Conservation (phyloP, 2,797 vertebrate genomes). For the Eupleurogrammus muticus region DNA sequence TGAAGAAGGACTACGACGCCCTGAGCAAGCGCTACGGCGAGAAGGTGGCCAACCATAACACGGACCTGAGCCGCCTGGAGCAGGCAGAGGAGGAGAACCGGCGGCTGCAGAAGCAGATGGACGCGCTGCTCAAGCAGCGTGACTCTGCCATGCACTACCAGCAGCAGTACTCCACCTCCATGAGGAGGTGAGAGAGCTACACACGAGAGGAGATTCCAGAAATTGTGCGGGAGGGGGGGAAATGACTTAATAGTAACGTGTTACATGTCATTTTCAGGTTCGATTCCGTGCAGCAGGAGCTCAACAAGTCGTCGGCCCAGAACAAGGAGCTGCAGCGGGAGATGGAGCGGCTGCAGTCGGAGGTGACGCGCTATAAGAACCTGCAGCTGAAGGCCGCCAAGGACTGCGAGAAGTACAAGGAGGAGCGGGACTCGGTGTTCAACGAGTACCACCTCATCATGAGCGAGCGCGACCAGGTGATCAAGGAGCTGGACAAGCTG, state of each 20-base stretch:
- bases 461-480: constrained; percentile 99
- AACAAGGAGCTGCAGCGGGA: constrained; percentile 98
- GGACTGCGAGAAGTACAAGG: constrained; percentile 97
- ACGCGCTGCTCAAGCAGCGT: constrained; percentile 93
- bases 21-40: constrained; percentile 95
- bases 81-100: constrained; percentile 95
- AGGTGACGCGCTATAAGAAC: constrained; percentile 95
- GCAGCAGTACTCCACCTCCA: constrained; percentile 95
- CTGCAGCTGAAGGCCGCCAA: constrained; percentile 93
- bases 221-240: not conserved
- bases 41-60: constrained; percentile 94
- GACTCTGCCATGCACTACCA: constrained; percentile 97
- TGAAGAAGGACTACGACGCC: constrained; percentile 95
- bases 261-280: constrained; percentile 81
- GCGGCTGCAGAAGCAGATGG: constrained; percentile 93
- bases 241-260: not conserved
- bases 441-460: constrained; percentile 98
- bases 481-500: constrained; percentile 97
- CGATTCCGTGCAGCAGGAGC: constrained; percentile 94
- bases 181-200: constrained; percentile 88
- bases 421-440: constrained; percentile 98
- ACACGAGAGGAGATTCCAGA: not conserved
- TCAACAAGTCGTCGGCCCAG: constrained; percentile 92
- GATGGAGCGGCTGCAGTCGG: constrained; percentile 95
- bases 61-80: constrained; percentile 94